phyloP scores from a whole-genome alignment of 2,888 invertebrate species.

The Cosmia trapezina region DNA sequence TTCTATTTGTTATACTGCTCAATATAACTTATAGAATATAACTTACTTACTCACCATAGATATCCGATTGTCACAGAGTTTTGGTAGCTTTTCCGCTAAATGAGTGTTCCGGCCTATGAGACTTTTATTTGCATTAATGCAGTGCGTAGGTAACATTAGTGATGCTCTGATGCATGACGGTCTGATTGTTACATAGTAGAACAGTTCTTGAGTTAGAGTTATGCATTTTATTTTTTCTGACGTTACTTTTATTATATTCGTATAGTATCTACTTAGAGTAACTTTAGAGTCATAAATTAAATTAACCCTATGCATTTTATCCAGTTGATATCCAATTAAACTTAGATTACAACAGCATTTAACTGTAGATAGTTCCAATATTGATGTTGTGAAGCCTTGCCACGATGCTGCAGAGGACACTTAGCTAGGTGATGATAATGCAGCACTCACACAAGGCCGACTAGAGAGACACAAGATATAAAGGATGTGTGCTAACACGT shows the following conservation, averaged over 20 bases:
- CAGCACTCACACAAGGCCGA: slow-evolving; percentile 58
- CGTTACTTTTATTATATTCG: slow-evolving; percentile 1
- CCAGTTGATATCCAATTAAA: not conserved
- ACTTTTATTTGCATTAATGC: slow-evolving; percentile 11
- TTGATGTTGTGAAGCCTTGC: slow-evolving; percentile 50
- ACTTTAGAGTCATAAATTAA: slow-evolving; percentile 12
- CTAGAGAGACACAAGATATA: slow-evolving; percentile 10
- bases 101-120: not conserved
- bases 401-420: slow-evolving; percentile 47
- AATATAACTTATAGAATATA: no score
- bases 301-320: slow-evolving; percentile 7
- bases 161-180: slow-evolving; percentile 41
- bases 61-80: not conserved
- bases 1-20: no score
- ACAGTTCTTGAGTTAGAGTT: slow-evolving; percentile 9
- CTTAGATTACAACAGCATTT: slow-evolving; percentile 18
- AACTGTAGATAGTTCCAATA: slow-evolving; percentile 39
- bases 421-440: slow-evolving; percentile 59
- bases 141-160: slow-evolving; percentile 5
- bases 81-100: slow-evolving; percentile 15
- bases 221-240: slow-evolving; percentile 14
- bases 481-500: slow-evolving; percentile 65
- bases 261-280: slow-evolving; percentile 1
- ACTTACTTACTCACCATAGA: no score
- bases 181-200: slow-evolving; percentile 6